Conservation (phyloP, 2,888 invertebrate genomes). For the Chorisops tibialis region DNA sequence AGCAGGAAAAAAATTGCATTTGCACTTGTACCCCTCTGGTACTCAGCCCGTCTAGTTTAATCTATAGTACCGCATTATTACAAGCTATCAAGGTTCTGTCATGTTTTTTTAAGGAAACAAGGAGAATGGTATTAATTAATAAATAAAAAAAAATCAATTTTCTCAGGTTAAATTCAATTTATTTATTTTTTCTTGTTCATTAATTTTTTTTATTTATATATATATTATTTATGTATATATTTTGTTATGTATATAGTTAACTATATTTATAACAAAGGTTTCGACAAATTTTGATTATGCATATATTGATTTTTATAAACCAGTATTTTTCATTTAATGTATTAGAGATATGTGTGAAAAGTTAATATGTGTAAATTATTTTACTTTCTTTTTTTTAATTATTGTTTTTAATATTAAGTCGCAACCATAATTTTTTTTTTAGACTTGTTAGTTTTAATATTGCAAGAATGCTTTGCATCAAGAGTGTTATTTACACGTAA, state of each 20-base stretch:
- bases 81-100: too few relatives aligned
- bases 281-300: conserved; percentile 23
- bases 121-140: too few relatives aligned
- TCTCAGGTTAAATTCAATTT: conserved; percentile 19
- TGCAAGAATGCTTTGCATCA: conserved; percentile 2
- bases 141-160: neutral
- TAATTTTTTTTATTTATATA: conserved; percentile 14
- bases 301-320: conserved; percentile 9
- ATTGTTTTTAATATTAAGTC: too few relatives aligned
- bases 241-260: conserved; percentile 27
- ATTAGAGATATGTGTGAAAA: conserved; percentile 15
- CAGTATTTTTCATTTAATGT: conserved; percentile 4
- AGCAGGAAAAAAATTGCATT: too few relatives aligned
- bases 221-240: conserved; percentile 22
- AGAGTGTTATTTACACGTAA: conserved; percentile 5
- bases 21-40: too few relatives aligned
- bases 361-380: conserved; percentile 8
- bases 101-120: too few relatives aligned
- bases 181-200: conserved; percentile 13
- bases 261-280: conserved; percentile 25
- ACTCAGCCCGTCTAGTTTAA: too few relatives aligned
- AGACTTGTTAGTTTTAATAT: neutral
- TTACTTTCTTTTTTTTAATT: conserved; percentile 1
- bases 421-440: too few relatives aligned
- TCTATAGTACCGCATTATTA: too few relatives aligned